Evolutionary conservation across 2,888 invertebrate species (phyloP), one percentile per base, ranked within the genome.

Genomic region (Pocota personata): DNA sequence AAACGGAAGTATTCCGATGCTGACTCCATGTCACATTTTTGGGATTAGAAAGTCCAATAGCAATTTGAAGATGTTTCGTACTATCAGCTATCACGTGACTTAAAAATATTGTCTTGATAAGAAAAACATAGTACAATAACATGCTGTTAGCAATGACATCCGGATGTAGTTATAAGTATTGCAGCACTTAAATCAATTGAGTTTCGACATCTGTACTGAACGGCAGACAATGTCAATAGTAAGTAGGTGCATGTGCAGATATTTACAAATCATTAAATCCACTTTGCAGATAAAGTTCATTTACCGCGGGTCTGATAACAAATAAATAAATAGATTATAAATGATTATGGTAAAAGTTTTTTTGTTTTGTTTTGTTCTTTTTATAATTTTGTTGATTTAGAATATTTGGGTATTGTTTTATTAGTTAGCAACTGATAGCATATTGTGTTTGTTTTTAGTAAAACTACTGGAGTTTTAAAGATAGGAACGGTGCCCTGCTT

Each of bases 241-340:
- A 3, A 3, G 7, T 19, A 46, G 46, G 46, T 46, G 46, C 19
- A 19, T 19, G 19, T 16, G 16, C 7, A 16, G 43, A 43, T 43
- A 43, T 43, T 43, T 43, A 6, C 43, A 48, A 48, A 12, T 24
- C 48, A 48, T 3, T 50, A 24, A 50, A 50, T 24, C n/a, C 21
- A 50, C 21, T 50, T 50, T 24, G n/a, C n/a, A 50, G 50, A 50
- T 50, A 50, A 50, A 50, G n/a, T 24, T 27, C 24, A 50, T 50
- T 24, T 24, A 27, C 24, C 21, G 50, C 12, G 48, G 6, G 8
- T 24, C 0, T 21, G 48, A 19, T 48, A 48, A 24, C 48, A 21
- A 48, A 12, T 24, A 24, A 48, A 48, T 48, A 48, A 48, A 24
- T 10, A 21, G 48, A 48, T 48, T 48, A 48, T 8, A 8, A 1